A percentile compares a stretch with the other conserved stretches of the same genome.
These are phyloP conservation scores for Xestia rhomboidea DNA, from an alignment of 2,888 invertebrate genomes.

Conservation along the genomic window DNA sequence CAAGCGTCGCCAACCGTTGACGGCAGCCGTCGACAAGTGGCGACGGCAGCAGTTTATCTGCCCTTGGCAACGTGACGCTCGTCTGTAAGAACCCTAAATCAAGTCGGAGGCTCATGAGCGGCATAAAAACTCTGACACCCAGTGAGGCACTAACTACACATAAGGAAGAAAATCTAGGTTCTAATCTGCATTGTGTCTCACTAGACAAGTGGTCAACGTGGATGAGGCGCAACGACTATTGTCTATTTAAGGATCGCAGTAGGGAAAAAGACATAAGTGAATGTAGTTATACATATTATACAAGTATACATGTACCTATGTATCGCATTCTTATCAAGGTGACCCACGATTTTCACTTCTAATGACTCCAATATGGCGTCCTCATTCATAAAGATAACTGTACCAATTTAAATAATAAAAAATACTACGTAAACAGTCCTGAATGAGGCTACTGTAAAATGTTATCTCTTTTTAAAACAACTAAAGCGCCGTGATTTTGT, in stretches of 20 bases:
- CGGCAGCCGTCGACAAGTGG: no score
- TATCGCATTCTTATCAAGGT: conserved; percentile 5
- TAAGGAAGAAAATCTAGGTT: not conserved
- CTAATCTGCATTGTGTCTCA: not conserved
- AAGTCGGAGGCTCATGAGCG: no score
- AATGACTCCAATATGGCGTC: conserved; percentile 14
- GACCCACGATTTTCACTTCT: not conserved
- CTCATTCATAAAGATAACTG: conserved; percentile 37
- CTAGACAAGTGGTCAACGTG: not conserved
- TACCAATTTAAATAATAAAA: conserved; percentile 35
- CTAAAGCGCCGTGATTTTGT: conserved; percentile 41
- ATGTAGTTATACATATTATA: not conserved
- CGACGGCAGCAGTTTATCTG: no score
- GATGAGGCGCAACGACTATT: not conserved
- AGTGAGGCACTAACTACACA: no score
- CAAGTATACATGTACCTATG: no score
- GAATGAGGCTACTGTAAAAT: conserved; percentile 36
- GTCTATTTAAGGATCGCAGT: not conserved
- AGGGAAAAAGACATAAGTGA: not conserved
- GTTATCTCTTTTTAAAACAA: conserved; percentile 28
- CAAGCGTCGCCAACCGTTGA: no score
- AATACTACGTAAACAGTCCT: conserved; percentile 34
- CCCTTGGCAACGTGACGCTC: no score
- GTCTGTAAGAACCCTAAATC: no score
- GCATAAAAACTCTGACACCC: no score